Evolutionary conservation across 2,797 vertebrate species (phyloP), one percentile per base, ranked within the genome.

Genomic region (Anolis apletophallus): DNA sequence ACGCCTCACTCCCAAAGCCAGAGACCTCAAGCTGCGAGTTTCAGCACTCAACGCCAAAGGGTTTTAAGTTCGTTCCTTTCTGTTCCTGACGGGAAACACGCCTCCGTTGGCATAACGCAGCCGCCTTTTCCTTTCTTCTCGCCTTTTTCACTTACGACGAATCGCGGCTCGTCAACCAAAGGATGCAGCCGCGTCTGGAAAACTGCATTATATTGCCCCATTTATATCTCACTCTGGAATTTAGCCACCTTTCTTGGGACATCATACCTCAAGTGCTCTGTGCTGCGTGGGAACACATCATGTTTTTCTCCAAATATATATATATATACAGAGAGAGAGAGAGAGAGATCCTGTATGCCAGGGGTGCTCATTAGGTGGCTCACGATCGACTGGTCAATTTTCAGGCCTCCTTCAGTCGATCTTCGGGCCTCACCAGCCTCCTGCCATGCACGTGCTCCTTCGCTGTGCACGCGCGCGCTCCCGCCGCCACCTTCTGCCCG

Each of bases 201-300:
- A 93, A 92, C 89, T 87, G 88, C 94, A 95, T 40, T 40, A 40
- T 40, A 40, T 40, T 40, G 88, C 91, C 92, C 86, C 34, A 85
- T 46, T 93, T 90, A 90, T 78, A 85, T 91, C 91, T 95, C 88
- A 2, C 89, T 92, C 92, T 93, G 95, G 94, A 96, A 95, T 94
- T 96, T 92, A 95, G 93, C 95, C 92, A 94, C 93, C 94, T 46
- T 55, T 91, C 89, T 94, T 93, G 88, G 88, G 93, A 95, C 89
- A 5, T 92, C 86, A 88, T 96, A 96, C 95, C 94, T 96, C 95
- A 95, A 90, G 94, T 95, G 95, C 96, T 95, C 96, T 91, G 89
- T 94, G 91, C 86, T 88, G 86, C 85, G 88, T 95, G 94, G 93
- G 93, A 95, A 94, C 93, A 93, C 94, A 94, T 96, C 90, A 88